These are phyloP conservation scores for Plemyria rubiginata DNA, from an alignment of 2,888 invertebrate genomes.

Conservation along the genomic window DNA sequence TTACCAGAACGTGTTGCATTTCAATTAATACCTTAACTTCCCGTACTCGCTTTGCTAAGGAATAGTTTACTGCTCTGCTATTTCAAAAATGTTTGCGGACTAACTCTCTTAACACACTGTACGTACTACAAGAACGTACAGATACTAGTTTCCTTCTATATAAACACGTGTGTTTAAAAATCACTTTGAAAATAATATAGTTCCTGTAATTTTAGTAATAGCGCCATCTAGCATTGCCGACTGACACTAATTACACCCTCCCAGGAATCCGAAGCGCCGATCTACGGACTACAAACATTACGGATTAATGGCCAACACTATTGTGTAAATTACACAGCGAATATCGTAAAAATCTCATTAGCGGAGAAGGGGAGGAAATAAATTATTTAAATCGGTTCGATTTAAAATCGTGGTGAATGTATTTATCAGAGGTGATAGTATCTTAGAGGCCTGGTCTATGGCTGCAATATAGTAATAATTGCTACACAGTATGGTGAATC, in stretches of 20 bases:
- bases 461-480: constrained; percentile 13
- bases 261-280: constrained; percentile 10
- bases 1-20: constrained; percentile 50
- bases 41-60: constrained; percentile 29
- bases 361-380: constrained; percentile 26
- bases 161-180: not conserved
- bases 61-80: constrained; percentile 25
- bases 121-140: not conserved
- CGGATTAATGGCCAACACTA: constrained; percentile 32
- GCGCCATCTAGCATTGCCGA: constrained; percentile 20
- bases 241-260: constrained; percentile 25
- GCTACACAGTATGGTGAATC: constrained; percentile 19
- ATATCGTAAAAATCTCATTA: constrained; percentile 38
- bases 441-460: constrained; percentile 24
- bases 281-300: constrained; percentile 20
- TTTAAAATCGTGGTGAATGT: constrained; percentile 39
- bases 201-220: constrained; percentile 9
- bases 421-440: constrained; percentile 40
- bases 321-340: constrained; percentile 28
- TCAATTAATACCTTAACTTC: constrained; percentile 45
- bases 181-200: not conserved
- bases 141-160: not conserved
- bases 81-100: constrained; percentile 9
- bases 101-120: not conserved
- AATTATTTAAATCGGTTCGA: constrained; percentile 39